phyloP scores from a whole-genome alignment of 1,140 invertebrate species.

The Zophobas atratus region DNA sequence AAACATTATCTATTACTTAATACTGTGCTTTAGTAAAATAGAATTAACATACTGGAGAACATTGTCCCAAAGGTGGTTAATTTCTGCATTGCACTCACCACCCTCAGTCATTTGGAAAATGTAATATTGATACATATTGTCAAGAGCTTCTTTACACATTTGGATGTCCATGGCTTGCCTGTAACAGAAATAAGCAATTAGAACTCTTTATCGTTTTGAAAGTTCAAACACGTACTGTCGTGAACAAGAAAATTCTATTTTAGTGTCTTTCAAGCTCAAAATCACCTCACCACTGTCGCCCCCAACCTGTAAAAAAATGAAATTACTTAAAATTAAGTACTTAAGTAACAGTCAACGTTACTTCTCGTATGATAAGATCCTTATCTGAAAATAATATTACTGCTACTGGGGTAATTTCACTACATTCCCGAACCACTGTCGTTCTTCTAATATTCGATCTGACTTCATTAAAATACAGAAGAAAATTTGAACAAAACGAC shows the following conservation, averaged over 20 bases:
- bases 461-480: slow-evolving; percentile 66
- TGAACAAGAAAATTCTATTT: slow-evolving; percentile 61
- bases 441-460: slow-evolving; percentile 64
- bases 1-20: slow-evolving; percentile 20
- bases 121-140: slow-evolving; percentile 58
- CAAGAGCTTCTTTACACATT: slow-evolving; percentile 61
- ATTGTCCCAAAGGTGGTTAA: slow-evolving; percentile 58
- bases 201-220: too few species aligned
- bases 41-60: slow-evolving; percentile 53
- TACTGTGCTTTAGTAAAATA: slow-evolving; percentile 38
- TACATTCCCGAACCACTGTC: slow-evolving; percentile 64
- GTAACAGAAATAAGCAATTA: slow-evolving; percentile 40
- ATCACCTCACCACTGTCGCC: slow-evolving; percentile 57
- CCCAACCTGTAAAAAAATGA: slow-evolving; percentile 50
- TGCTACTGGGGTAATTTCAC: slow-evolving; percentile 62
- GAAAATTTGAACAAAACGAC: slow-evolving; percentile 60
- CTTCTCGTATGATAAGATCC: slow-evolving; percentile 39
- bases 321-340: slow-evolving; percentile 45
- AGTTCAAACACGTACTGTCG: slow-evolving; percentile 28
- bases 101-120: slow-evolving; percentile 63
- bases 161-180: slow-evolving; percentile 60
- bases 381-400: slow-evolving; percentile 64
- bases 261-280: slow-evolving; percentile 59
- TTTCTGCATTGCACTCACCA: slow-evolving; percentile 52
- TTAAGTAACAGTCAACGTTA: slow-evolving; percentile 33